Conservation (phyloP, 2,888 invertebrate species). For the Trichogramma evanescens region DNA sequence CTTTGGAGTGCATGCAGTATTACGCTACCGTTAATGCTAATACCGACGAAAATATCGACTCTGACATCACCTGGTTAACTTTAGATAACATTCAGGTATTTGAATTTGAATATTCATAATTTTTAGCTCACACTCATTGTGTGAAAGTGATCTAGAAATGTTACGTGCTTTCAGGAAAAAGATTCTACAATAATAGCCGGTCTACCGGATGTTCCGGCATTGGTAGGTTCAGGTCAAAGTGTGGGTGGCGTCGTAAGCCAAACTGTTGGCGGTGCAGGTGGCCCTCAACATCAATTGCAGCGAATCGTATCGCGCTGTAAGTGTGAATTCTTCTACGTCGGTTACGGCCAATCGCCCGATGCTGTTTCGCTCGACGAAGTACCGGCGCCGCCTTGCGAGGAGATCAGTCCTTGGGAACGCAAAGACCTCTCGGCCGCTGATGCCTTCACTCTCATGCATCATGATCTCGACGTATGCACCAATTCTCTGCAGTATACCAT, state of each 20-base stretch:
- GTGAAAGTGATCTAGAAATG: neutral
- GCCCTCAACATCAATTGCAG: slow-evolving; percentile 66
- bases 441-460: slow-evolving; percentile 96
- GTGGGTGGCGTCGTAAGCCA: slow-evolving; percentile 94
- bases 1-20: slow-evolving; percentile 96
- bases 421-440: slow-evolving; percentile 80
- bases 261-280: slow-evolving; percentile 73
- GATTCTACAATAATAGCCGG: slow-evolving; percentile 72
- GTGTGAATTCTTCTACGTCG: slow-evolving; percentile 96
- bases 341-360: slow-evolving; percentile 75
- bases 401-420: slow-evolving; percentile 70
- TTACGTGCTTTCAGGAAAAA: slow-evolving; percentile 50
- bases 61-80: slow-evolving; percentile 94
- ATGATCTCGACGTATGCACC: slow-evolving; percentile 96
- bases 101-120: neutral
- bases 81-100: slow-evolving; percentile 79
- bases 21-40: slow-evolving; percentile 91
- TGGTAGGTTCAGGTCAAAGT: slow-evolving; percentile 90
- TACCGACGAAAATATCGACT: slow-evolving; percentile 50
- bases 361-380: slow-evolving; percentile 58
- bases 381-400: slow-evolving; percentile 66
- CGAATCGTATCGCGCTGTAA: slow-evolving; percentile 95
- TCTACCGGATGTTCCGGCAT: slow-evolving; percentile 77
- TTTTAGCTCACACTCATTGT: neutral
- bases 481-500: slow-evolving; percentile 92